These are phyloP conservation scores for Tetanocera ferruginea DNA, from an alignment of 2,888 invertebrate species.

Conservation along the genomic window DNA sequence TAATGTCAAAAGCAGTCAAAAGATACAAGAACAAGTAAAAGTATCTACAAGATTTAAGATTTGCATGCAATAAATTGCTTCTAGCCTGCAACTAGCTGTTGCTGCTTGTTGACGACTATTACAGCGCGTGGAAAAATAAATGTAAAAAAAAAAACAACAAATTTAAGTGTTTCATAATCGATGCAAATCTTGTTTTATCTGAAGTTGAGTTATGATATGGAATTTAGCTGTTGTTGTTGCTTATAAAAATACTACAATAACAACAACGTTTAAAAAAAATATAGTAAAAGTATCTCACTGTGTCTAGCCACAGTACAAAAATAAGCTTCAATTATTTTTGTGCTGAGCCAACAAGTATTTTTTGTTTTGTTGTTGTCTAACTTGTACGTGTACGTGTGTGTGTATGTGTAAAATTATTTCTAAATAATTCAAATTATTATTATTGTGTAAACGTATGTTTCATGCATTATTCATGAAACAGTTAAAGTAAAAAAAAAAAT, in stretches of 20 bases:
- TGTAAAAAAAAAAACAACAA: background rate
- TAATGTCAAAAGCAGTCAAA: background rate
- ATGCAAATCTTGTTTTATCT: conserved; percentile 3
- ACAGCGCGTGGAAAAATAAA: background rate
- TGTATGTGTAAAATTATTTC: background rate
- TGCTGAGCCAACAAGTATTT: conserved; percentile 6
- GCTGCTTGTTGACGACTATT: conserved; percentile 1
- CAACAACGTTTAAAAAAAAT: background rate
- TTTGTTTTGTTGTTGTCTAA: background rate
- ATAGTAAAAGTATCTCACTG: conserved; percentile 22
- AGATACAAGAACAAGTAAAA: background rate
- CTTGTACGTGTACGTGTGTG: background rate
- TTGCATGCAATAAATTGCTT: background rate
- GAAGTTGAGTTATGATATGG: background rate
- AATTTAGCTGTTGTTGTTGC: no score
- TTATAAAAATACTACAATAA: conserved; percentile 9
- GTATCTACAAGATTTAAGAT: background rate
- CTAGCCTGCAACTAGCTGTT: background rate
- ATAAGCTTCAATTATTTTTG: background rate
- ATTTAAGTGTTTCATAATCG: conserved; percentile 17
- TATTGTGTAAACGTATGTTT: background rate
- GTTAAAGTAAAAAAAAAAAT: background rate
- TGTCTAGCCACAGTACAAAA: background rate
- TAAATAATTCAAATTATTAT: background rate
- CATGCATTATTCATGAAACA: background rate